Conservation (phyloP, 30 jellyfish, hydroid and myxozoan genomes). For the Aurelia sp. region DNA sequence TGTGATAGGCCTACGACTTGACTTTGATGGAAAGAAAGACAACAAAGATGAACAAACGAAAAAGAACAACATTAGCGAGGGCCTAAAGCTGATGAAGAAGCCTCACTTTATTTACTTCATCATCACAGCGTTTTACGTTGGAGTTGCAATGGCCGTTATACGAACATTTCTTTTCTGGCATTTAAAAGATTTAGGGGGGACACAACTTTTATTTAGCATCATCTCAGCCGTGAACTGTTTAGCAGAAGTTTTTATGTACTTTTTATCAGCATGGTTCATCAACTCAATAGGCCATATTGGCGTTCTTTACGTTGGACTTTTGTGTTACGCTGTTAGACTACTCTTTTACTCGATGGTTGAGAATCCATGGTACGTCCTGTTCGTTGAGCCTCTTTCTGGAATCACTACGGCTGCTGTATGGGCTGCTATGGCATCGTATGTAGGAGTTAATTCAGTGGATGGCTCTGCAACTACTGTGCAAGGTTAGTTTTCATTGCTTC, state of each 20-base stretch:
- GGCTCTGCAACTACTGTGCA: constrained; percentile 90
- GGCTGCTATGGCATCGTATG: constrained; percentile 97
- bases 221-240: constrained; percentile 87
- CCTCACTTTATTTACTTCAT: constrained; percentile 76
- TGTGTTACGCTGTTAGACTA: constrained; percentile 81
- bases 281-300: constrained; percentile 77
- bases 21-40: constrained; percentile 50
- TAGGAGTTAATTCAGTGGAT: constrained; percentile 81
- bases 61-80: constrained; percentile 36
- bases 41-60: constrained; percentile 1
- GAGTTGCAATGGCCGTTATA: constrained; percentile 90
- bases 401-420: constrained; percentile 97
- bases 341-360: constrained; percentile 79
- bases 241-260: constrained; percentile 85
- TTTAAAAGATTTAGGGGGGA: constrained; percentile 93
- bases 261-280: constrained; percentile 82
- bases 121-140: constrained; percentile 82
- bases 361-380: constrained; percentile 95
- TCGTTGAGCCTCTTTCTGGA: constrained; percentile 97
- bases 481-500: constrained; percentile 41
- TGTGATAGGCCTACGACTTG: constrained; percentile 74
- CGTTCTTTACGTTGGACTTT: constrained; percentile 85
- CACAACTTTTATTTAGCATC: constrained; percentile 87
- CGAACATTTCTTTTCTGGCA: constrained; percentile 93
- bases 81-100: constrained; percentile 66